Percentiles rank a stretch among this genome's conserved stretches.
These are phyloP conservation scores for Paradoxurus hermaphroditus DNA, from an alignment of 2,113 vertebrate species.

Conservation along the genomic window DNA sequence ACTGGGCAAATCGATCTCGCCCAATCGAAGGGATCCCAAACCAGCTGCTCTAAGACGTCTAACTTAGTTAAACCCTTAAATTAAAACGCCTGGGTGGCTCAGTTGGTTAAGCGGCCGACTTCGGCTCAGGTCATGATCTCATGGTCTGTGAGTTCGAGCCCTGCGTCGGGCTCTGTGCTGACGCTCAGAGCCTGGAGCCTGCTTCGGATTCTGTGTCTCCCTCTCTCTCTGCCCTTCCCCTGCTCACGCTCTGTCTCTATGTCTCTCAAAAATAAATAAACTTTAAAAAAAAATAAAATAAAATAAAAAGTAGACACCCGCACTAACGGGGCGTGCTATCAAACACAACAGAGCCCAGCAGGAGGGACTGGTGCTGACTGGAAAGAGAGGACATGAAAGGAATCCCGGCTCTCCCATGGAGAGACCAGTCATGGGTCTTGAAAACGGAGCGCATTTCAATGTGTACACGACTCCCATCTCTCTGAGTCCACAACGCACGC, in stretches of 20 bases:
- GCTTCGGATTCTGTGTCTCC: no score
- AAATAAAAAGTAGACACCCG: neutral
- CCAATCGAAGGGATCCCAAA: neutral
- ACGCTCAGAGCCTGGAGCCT: no score
- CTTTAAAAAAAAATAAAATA: no score
- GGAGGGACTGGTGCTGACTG: neutral
- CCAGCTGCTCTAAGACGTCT: neutral
- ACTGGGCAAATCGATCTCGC: neutral
- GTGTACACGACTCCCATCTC: neutral
- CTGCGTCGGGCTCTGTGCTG: no score
- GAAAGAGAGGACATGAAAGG: neutral
- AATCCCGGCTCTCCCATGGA: neutral
- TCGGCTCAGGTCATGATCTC: no score
- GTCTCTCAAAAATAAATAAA: no score
- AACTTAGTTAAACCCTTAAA: neutral
- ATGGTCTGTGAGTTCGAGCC: no score
- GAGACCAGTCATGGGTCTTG: neutral
- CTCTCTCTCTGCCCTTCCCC: no score
- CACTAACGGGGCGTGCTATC: neutral
- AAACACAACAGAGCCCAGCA: neutral
- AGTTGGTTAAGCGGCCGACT: no score
- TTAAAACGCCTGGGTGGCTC: no score
- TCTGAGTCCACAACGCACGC: neutral
- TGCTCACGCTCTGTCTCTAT: no score
- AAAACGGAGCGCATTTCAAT: neutral